phyloP scores from a whole-genome alignment of 1,140 invertebrate genomes.

The Drosophila sechellia region DNA sequence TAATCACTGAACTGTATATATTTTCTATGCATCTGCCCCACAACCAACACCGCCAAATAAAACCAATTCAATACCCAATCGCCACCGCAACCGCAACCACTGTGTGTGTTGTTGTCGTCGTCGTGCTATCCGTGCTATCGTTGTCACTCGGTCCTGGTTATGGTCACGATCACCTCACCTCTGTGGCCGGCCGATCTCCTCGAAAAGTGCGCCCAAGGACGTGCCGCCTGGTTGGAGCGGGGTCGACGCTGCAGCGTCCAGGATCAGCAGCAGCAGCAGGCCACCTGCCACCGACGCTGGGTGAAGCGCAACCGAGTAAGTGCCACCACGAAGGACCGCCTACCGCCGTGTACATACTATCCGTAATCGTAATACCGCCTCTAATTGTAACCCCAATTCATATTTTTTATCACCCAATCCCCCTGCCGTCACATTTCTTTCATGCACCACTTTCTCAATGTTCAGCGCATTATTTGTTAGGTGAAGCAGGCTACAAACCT shows the following conservation, averaged over 20 bases:
- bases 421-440: slow-evolving; percentile 14
- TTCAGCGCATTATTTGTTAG: slow-evolving; percentile 67
- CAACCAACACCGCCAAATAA: slow-evolving; percentile 43
- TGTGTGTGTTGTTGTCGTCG: slow-evolving; percentile 61
- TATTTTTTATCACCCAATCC: slow-evolving; percentile 19
- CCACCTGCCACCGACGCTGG: slow-evolving; percentile 90
- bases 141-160: slow-evolving; percentile 43
- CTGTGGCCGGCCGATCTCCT: slow-evolving; percentile 12
- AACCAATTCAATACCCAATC: slow-evolving; percentile 45
- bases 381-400: slow-evolving; percentile 20
- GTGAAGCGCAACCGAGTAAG: slow-evolving; percentile 93
- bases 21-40: slow-evolving; percentile 81
- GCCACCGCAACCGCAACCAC: slow-evolving; percentile 47
- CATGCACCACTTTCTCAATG: slow-evolving; percentile 48
- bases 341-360: slow-evolving; percentile 18
- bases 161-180: neutral
- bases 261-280: slow-evolving; percentile 86
- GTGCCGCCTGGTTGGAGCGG: slow-evolving; percentile 91
- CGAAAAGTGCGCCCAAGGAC: slow-evolving; percentile 89
- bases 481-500: slow-evolving; percentile 43
- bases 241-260: slow-evolving; percentile 89
- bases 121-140: slow-evolving; percentile 64
- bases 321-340: slow-evolving; percentile 51
- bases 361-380: slow-evolving; percentile 4
- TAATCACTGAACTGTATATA: slow-evolving; percentile 81